Evolutionary conservation across 2,888 invertebrate genomes (phyloP).

Genomic region (Laspeyria flexula): DNA sequence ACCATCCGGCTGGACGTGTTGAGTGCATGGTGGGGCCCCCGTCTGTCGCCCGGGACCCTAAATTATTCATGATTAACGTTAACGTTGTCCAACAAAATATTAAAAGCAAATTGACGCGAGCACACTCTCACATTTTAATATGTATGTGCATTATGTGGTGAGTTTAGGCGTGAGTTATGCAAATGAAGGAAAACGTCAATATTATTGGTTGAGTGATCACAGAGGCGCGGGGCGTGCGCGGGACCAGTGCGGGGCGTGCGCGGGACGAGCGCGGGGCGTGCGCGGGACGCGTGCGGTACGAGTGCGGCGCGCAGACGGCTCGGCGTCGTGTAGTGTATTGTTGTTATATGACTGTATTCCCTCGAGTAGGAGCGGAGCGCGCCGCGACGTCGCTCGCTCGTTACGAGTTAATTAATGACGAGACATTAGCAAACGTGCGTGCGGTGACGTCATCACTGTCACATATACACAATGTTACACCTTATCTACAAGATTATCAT

Average conservation of each 20-base stretch:
- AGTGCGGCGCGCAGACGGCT: neutral
- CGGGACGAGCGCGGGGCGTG: too few relatives aligned
- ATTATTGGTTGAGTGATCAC: neutral
- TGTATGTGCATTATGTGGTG: slow-evolving; percentile 26
- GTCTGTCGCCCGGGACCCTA: slow-evolving; percentile 24
- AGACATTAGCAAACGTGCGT: slow-evolving; percentile 2
- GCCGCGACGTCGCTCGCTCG: neutral
- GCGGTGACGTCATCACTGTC: neutral
- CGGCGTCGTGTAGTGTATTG: too few relatives aligned
- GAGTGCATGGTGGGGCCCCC: too few relatives aligned
- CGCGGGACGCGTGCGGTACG: neutral
- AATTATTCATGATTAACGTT: slow-evolving; percentile 62
- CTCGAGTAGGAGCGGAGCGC: neutral
- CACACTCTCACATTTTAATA: slow-evolving; percentile 19
- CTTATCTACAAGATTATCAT: too few relatives aligned
- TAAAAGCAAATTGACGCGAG: slow-evolving; percentile 39
- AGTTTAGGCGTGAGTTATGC: slow-evolving; percentile 24
- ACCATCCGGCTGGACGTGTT: too few relatives aligned
- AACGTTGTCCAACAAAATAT: slow-evolving; percentile 46
- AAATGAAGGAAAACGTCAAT: slow-evolving; percentile 30
- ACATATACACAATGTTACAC: neutral
- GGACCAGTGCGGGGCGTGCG: too few relatives aligned
- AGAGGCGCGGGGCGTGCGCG: neutral
- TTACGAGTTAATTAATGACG: slow-evolving; percentile 4
- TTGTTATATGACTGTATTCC: neutral